Evolutionary conservation across 23 tunicate genomes (phyloP).

Genomic region (Clavelina lepadiformis): DNA sequence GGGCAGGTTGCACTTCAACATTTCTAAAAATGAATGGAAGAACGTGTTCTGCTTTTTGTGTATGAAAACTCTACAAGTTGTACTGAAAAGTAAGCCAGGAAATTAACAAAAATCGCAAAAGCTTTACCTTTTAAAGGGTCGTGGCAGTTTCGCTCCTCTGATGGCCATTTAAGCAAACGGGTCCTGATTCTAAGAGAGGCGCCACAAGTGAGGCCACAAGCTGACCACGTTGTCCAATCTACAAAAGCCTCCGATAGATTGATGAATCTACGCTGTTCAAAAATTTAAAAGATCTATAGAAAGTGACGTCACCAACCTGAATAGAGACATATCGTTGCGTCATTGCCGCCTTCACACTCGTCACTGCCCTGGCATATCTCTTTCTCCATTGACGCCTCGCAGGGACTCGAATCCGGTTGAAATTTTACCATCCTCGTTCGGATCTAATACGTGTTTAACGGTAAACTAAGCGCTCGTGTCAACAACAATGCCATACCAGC

Average conservation of each 20-base stretch:
- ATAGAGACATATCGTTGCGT: slow-evolving; percentile 59
- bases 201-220: slow-evolving; percentile 64
- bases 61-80: too few species aligned
- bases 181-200: slow-evolving; percentile 23
- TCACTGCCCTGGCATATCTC: slow-evolving; percentile 72
- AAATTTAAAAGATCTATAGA: background rate
- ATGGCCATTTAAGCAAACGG: slow-evolving; percentile 80
- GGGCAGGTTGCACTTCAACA: slow-evolving; percentile 23
- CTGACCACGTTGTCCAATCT: slow-evolving; percentile 88
- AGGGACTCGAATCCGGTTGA: slow-evolving; percentile 5
- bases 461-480: background rate
- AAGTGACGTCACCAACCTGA: too few species aligned
- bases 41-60: background rate
- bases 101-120: too few species aligned
- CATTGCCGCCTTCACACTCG: slow-evolving; percentile 34
- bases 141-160: slow-evolving; percentile 64
- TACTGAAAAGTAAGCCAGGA: too few species aligned
- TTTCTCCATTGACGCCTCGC: slow-evolving; percentile 57
- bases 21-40: slow-evolving; percentile 13
- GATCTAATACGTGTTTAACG: too few species aligned
- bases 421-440: slow-evolving; percentile 37
- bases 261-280: background rate
- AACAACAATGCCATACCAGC: too few species aligned
- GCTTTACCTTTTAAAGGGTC: slow-evolving; percentile 62
- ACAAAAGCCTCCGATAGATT: background rate